phyloP scores from a whole-genome alignment of 2,797 vertebrate genomes.

The Danio tinwini region DNA sequence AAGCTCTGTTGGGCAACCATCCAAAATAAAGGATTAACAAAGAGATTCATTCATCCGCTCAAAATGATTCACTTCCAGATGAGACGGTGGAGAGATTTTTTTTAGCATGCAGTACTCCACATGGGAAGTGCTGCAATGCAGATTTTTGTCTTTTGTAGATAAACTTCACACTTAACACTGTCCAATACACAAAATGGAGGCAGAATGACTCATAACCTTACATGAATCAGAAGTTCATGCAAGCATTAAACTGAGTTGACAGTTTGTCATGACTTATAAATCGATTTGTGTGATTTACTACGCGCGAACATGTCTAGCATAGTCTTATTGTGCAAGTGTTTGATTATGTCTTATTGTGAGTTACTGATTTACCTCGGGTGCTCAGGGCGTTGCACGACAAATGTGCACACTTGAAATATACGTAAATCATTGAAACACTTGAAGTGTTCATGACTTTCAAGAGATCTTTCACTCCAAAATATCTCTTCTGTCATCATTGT shows the following conservation, averaged over 20 bases:
- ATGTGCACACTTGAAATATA: slow-evolving; percentile 4
- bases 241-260: slow-evolving; percentile 4
- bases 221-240: slow-evolving; percentile 3
- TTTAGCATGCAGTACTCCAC: slow-evolving; percentile 11
- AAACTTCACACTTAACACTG: neutral
- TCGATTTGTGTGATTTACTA: neutral
- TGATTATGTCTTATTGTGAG: slow-evolving; percentile 25
- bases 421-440: neutral
- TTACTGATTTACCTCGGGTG: slow-evolving; percentile 46
- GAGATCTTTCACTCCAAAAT: neutral
- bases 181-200: slow-evolving; percentile 16
- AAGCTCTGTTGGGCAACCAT: slow-evolving; percentile 26
- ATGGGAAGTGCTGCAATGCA: neutral
- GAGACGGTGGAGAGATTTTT: slow-evolving; percentile 26
- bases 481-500: neutral
- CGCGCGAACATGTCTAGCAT: slow-evolving; percentile 6
- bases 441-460: neutral
- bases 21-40: slow-evolving; percentile 53
- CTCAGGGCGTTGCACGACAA: slow-evolving; percentile 8
- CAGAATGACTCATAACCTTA: neutral
- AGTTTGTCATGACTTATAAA: neutral
- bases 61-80: slow-evolving; percentile 50
- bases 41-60: slow-evolving; percentile 50
- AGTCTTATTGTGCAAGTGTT: slow-evolving; percentile 24
- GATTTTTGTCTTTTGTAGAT: neutral